These are phyloP conservation scores for Ectropis crepuscularia DNA, from an alignment of 2,888 invertebrate species.

Conservation along the genomic window DNA sequence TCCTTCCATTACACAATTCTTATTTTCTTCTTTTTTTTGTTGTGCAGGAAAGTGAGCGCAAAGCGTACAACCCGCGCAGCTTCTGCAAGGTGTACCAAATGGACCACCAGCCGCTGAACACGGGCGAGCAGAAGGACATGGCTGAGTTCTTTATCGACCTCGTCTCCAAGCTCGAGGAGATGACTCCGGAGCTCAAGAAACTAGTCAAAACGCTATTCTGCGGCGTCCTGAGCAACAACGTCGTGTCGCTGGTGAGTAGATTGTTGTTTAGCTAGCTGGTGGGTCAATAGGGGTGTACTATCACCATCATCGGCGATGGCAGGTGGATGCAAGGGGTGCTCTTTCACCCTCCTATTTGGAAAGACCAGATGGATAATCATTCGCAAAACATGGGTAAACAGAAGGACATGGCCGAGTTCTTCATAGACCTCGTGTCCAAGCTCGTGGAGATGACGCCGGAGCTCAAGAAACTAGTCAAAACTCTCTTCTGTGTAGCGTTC, in stretches of 20 bases:
- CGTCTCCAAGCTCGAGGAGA: slow-evolving; percentile 97
- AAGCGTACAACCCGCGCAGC: slow-evolving; percentile 97
- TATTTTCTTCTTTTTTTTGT: neutral
- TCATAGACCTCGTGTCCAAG: too few species aligned
- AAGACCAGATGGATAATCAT: too few species aligned
- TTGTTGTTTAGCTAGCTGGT: too few species aligned
- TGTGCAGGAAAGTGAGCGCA: slow-evolving; percentile 93
- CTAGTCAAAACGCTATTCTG: slow-evolving; percentile 96
- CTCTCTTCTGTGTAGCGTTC: too few species aligned
- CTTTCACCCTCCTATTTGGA: too few species aligned
- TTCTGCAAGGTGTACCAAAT: slow-evolving; percentile 98
- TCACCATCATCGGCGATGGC: too few species aligned
- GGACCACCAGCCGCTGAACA: slow-evolving; percentile 98
- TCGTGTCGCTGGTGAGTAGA: slow-evolving; percentile 89
- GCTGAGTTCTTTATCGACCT: slow-evolving; percentile 99
- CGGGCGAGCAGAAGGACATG: slow-evolving; percentile 99
- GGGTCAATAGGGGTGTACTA: too few species aligned
- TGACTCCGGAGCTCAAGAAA: slow-evolving; percentile 95
- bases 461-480: too few species aligned
- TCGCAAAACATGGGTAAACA: too few species aligned
- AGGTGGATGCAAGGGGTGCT: too few species aligned
- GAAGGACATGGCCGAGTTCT: too few species aligned
- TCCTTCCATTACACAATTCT: neutral
- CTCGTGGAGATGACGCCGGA: too few species aligned
- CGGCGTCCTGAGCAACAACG: slow-evolving; percentile 97